Evolutionary conservation across 2,797 vertebrate species (phyloP), one percentile per base, ranked within the genome.

Genomic region (Dryobates pubescens): DNA sequence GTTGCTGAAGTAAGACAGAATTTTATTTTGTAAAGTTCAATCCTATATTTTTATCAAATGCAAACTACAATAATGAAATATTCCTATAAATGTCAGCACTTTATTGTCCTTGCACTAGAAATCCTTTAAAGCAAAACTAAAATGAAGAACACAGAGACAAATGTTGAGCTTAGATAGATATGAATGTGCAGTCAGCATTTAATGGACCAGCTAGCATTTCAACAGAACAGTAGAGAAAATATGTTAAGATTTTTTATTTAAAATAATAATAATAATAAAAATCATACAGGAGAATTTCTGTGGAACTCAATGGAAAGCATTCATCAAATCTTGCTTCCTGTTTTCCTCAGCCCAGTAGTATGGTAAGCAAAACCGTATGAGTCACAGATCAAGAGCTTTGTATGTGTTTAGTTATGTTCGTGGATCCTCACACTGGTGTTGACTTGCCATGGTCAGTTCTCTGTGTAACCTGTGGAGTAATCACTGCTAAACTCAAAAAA

Each of bases 161-260:
- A 88, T 94, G 53, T 88, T 96, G 95, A 90, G 84, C 54, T 86
- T 92, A 93, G 92, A 68, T 86, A 77, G 73, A 95, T 70, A 67
- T 93, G 94, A 97, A 93, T 93, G 95, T 95, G 83, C 43, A 95
- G 88, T 80, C 96, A 83, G 64, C 51, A 94, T 90, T 94, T 96
- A 94, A 91, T 69, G 63, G 80, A 94, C 82, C 78, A 96, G 95
- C 94, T 94, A 81, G 65, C 59, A 92, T 93, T 96, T 96, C 71
- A 96, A 94, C 78, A 86, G 77, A 96, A 95, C 45, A 93, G 83
- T 79, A 93, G 90, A 94, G 83, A 95, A 95, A 92, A 95, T 92
- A 94, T 93, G 96, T 96, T 90, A 93, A 93, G 85, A 82, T 92
- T 95, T 96, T 96, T 85, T 95, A 96, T 97, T 96, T 96, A 95